Evolutionary conservation across 2,888 invertebrate species (phyloP).

Genomic region (Aproaerema taeniolella): DNA sequence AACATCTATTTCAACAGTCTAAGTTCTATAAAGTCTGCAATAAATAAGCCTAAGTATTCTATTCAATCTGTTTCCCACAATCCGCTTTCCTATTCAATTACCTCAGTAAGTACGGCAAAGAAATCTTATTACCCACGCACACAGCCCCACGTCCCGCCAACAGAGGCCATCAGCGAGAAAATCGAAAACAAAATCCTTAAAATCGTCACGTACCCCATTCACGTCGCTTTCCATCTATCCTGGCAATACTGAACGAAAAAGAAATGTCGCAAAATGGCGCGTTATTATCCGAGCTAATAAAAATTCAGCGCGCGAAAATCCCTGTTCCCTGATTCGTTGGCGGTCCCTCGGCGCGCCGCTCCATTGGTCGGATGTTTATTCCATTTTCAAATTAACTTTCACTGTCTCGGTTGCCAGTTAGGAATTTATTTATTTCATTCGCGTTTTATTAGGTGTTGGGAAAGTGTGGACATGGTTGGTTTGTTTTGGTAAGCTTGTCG

Average conservation of each 20-base stretch:
- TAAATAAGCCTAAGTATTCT: no score
- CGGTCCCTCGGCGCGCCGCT: conserved; percentile 48
- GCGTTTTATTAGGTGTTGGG: conserved; percentile 35
- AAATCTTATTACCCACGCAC: conserved; percentile 4
- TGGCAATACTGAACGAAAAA: conserved; percentile 51
- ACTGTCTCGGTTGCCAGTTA: conserved; percentile 59
- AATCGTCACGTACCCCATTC: conserved; percentile 48
- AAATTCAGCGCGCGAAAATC: conserved; percentile 77
- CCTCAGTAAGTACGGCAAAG: no score
- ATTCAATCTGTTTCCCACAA: no score
- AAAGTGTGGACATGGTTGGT: conserved; percentile 25
- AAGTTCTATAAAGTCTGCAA: no score
- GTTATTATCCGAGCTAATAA: conserved; percentile 74
- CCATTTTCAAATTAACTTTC: conserved; percentile 78
- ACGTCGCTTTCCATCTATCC: conserved; percentile 46
- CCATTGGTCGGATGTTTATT: conserved; percentile 70
- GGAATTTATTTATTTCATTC: conserved; percentile 45
- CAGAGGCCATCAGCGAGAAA: conserved; percentile 26
- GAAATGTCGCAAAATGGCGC: conserved; percentile 70
- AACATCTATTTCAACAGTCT: no score
- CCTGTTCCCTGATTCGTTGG: conserved; percentile 52
- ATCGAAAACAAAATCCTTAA: conserved; percentile 32
- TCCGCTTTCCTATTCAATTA: no score
- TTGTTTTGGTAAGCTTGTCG: conserved; percentile 17
- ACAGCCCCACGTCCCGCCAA: conserved; percentile 1